Conservation (phyloP, 2,797 vertebrate genomes). For the Danio tinwini region DNA sequence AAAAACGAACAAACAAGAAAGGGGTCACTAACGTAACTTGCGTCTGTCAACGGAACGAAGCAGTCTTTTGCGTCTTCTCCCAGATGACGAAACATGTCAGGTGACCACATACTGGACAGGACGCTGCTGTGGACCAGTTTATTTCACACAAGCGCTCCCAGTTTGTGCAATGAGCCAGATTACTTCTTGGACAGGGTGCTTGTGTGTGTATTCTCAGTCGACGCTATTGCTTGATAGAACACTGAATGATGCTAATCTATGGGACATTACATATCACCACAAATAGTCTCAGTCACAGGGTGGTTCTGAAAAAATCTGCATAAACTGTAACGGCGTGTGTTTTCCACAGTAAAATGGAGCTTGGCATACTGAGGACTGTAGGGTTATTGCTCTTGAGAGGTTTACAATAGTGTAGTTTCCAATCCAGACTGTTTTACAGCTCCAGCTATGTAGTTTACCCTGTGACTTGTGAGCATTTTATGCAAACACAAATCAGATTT, state of each 20-base stretch:
- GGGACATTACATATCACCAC: conserved; percentile 36
- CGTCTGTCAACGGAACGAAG: conserved; percentile 81
- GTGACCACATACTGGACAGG: conserved; percentile 53
- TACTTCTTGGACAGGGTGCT: conserved; percentile 21
- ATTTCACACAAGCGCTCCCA: not conserved
- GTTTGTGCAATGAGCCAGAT: not conserved
- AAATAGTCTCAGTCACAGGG: conserved; percentile 32
- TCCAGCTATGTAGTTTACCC: conserved; percentile 27
- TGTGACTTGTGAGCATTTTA: conserved; percentile 41
- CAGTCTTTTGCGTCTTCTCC: conserved; percentile 55
- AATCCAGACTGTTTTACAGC: conserved; percentile 22
- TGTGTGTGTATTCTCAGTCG: conserved; percentile 22
- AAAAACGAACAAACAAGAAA: conserved; percentile 72
- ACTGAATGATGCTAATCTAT: conserved; percentile 42
- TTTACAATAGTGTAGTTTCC: conserved; percentile 32
- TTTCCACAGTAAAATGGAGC: conserved; percentile 34
- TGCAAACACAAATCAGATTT: conserved; percentile 48
- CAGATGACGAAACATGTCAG: conserved; percentile 51
- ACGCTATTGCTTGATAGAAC: conserved; percentile 63
- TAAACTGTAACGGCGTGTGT: conserved; percentile 15
- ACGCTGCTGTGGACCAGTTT: conserved; percentile 50
- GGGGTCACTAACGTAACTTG: conserved; percentile 70
- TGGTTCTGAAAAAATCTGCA: conserved; percentile 18
- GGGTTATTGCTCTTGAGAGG: conserved; percentile 58
- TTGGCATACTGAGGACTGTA: conserved; percentile 38